Conservation (phyloP, 2,113 vertebrate species). For the Callionymus lyra region DNA sequence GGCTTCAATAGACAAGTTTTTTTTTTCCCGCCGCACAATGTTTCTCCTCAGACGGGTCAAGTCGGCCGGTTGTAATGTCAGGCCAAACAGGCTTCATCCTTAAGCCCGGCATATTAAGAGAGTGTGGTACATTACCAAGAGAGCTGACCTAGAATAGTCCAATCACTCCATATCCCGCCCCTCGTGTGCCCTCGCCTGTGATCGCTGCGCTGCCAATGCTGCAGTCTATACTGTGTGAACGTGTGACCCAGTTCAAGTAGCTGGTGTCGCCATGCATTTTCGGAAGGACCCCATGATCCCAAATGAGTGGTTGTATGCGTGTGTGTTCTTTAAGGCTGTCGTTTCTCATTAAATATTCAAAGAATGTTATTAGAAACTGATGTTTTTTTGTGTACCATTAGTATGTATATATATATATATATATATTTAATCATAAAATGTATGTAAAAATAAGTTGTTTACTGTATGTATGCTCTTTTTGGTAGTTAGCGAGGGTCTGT, state of each 20-base stretch:
- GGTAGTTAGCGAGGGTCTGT: too few species aligned
- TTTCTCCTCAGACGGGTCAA: too few species aligned
- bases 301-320: constrained; percentile 9
- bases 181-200: constrained; percentile 63
- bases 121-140: constrained; percentile 66
- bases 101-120: constrained; percentile 54
- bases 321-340: constrained; percentile 16
- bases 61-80: constrained; percentile 35
- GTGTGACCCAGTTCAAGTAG: constrained; percentile 57
- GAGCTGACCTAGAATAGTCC: constrained; percentile 73
- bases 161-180: constrained; percentile 65
- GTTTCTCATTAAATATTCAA: too few species aligned
- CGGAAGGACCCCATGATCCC: background rate
- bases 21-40: too few species aligned
- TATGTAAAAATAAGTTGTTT: too few species aligned
- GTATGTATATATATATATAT: too few species aligned
- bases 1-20: too few species aligned
- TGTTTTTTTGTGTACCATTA: too few species aligned
- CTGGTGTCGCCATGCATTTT: constrained; percentile 52
- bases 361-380: too few species aligned
- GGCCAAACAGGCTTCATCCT: constrained; percentile 61
- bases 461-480: too few species aligned
- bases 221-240: constrained; percentile 42
- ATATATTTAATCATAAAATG: too few species aligned
- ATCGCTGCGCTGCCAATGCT: constrained; percentile 61